phyloP scores from a whole-genome alignment of 1,140 invertebrate genomes.

The Leptopilina clavipes region DNA sequence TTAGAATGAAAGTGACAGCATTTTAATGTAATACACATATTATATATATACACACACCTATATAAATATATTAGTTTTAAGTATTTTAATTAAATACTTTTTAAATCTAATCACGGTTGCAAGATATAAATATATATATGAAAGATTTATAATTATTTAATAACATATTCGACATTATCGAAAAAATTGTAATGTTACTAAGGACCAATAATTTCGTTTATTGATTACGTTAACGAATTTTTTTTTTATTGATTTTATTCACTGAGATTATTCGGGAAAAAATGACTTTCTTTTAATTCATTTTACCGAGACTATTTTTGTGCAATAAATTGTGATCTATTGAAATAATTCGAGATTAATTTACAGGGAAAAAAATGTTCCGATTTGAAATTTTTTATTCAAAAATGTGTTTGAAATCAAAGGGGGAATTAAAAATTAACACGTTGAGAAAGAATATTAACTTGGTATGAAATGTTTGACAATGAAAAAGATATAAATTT shows the following conservation, averaged over 20 bases:
- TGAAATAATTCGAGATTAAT: too few species aligned
- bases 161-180: neutral
- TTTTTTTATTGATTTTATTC: neutral
- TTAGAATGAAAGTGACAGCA: conserved; percentile 16
- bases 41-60: neutral
- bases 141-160: conserved; percentile 15
- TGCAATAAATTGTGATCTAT: conserved; percentile 11
- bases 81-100: neutral
- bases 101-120: neutral
- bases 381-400: too few species aligned
- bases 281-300: neutral
- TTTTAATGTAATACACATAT: neutral
- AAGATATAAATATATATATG: neutral
- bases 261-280: neutral
- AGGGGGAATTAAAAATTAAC: too few species aligned
- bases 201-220: conserved; percentile 19
- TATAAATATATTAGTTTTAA: neutral
- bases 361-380: too few species aligned
- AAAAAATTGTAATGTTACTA: neutral
- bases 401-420: too few species aligned
- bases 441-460: too few species aligned
- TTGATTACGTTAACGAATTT: neutral
- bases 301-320: neutral
- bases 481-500: too few species aligned
- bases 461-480: too few species aligned